Evolutionary conservation across 2,888 invertebrate species (phyloP), one percentile per base, ranked within the genome.

Genomic region (Andrena dorsata): DNA sequence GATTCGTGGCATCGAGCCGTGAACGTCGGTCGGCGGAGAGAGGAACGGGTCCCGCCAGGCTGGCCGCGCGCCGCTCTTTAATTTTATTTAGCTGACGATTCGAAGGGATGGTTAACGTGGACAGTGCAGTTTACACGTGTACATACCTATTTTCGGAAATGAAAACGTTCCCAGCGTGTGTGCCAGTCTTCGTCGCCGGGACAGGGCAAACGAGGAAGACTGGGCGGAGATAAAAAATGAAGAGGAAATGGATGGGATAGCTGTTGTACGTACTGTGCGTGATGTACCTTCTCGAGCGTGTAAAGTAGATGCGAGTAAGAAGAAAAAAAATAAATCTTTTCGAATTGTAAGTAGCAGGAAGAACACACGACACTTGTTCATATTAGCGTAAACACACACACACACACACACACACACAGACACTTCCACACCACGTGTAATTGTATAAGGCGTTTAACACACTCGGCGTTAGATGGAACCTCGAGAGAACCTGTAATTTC

Each of bases 191-290:
- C 16, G 28, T 16, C 10, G 13, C 60, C 47, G 56, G 23, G 4
- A 56, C 4, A 56, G 47, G 61, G 23, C 6, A 51, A 23, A 30
- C 13, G 32, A 35, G 35, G 51, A 60, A 5, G 2, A 51, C 16
- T 20, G 2, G 10, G 32, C 41, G 16, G 35, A 61, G 66, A 47
- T 51, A 61, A 51, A 51, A 30, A 20, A n/a, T n/a, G 13, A 5
- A 16, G 73, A 49, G 53, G 58, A 56, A 78, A n/a, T 63, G 32
- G 10, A 35, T 26, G 6, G 41, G 23, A 20, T 49, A 41, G 49
- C 23, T 56, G 20, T 72, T 90, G 86, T 88, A 88, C 85, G 88
- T 90, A 90, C 72, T 87, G 89, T 90, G 66, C 79, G 80, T 79
- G 63, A 90, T 87, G 85, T 90, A 89, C 78, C 86, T 88, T 82